Evolutionary conservation across 2,888 invertebrate species (phyloP), one percentile per base, ranked within the genome.

Genomic region (Acrobasis repandana): DNA sequence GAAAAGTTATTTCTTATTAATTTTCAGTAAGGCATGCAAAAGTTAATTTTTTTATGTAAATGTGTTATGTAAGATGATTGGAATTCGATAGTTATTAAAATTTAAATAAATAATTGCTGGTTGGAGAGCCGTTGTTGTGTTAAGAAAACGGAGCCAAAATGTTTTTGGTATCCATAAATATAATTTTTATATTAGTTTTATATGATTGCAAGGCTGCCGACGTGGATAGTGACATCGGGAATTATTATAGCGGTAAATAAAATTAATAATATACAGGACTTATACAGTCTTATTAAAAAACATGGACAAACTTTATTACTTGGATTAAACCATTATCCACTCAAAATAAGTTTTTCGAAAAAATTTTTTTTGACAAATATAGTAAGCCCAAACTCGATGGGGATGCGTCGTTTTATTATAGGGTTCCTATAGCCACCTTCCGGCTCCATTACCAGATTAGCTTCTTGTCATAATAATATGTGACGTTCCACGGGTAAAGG

Each of bases 241-340:
- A 70, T 36, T 79, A 79, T 67, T 82, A 69, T 0, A 71, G 68
- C 48, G 74, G 79, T 83, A 71, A 28, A 28, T 28, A 28, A 28
- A 28, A 28, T 28, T 2, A 28, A 28, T 28, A 28, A 28, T 28
- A 5, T 5, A 28, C 2, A 28, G 6, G 28, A 28, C 6, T 6
- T 28, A 2, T 20, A n/a, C n/a, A n/a, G n/a, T n/a, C n/a, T n/a
- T n/a, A n/a, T n/a, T n/a, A n/a, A n/a, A n/a, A n/a, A n/a, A n/a
- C n/a, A n/a, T n/a, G n/a, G n/a, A n/a, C n/a, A n/a, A n/a, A n/a
- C n/a, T n/a, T n/a, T n/a, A n/a, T n/a, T n/a, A n/a, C n/a, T n/a
- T n/a, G n/a, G n/a, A n/a, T n/a, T n/a, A n/a, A n/a, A n/a, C n/a
- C n/a, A n/a, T n/a, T n/a, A n/a, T n/a, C n/a, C n/a, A n/a, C n/a